Base-by-base conservation (phyloP, 2,888 invertebrate genomes). In the Lysandra coridon region DNA sequence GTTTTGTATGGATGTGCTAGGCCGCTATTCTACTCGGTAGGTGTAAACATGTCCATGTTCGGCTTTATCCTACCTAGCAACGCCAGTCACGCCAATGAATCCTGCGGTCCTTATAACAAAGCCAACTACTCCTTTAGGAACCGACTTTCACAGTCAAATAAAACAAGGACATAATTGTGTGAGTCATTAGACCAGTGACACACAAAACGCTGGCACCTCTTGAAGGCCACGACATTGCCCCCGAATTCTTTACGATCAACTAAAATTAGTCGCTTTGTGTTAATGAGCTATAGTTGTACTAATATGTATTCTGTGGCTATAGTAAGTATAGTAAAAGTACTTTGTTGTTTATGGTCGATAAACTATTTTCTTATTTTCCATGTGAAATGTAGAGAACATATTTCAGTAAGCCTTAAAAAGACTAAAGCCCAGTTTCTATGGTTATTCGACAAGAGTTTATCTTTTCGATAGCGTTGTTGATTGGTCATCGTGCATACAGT, bases 161-260 rank as follows among this genome's bases (percentile, higher is more conserved):
- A 57, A 17, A 57, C 1, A 74, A 74, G 74, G 74, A 44, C 44
- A 2, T 5, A 12, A n/a, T 40, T 73, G 40, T 73, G 5, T 73
- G 44, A 23, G 74, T 74, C 74, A 44, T 40, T 40, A 23, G 74
- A 44, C 74, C 44, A n/a, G 17, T 73, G 73, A 73, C 74, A 44
- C 74, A 74, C 74, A 74, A n/a, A 17, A 44, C 10, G 44, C 44
- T 74, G 74, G 74, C 74, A 74, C 74, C 74, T 74, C 37, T 10
- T 17, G 74, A 74, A 44, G 74, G 74, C 23, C 74, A 74, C 74
- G 69, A 69, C 69, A 69, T 69, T 69, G 69, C 69, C 69, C 69
- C 33, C 33, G 14, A 69, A 23, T 23, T 23, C 62, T 23, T 64
- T 64, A 17, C 33, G 17, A 37, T 5, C 69, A 69, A 69, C 69